Base-by-base conservation (phyloP, 2,797 vertebrate species). In the Pangasius mekongensis region DNA sequence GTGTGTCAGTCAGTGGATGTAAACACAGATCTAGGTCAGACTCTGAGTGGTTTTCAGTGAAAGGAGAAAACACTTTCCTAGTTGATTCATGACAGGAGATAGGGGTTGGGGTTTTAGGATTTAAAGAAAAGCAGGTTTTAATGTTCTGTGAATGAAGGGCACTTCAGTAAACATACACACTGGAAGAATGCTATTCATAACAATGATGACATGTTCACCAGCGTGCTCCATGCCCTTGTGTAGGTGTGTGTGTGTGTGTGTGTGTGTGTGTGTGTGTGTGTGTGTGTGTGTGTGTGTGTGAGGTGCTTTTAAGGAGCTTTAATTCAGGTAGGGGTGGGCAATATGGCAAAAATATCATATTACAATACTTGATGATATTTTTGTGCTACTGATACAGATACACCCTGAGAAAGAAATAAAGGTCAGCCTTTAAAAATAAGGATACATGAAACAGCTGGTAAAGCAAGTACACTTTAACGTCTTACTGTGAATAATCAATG, bases 1-100 rank as follows among this genome's bases (percentile, higher is more conserved):
- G 54, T 83, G 47, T 88, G 33, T 66, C 39, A 43, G 33, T 86
- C 30, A 71, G 77, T 88, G 52, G 66, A 87, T 47, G 73, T 64
- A 82, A 8, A 83, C 52, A 77, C 56, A 71, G 88, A 89, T 89
- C 62, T 91, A 87, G 89, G 84, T 91, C 88, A 91, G 24, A 10
- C 8, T 11, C 71, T n/a, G 0, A 24, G 36, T 71, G 33, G 39
- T 20, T 39, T 36, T 20, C 20, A n/a, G 49, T 33, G 76, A 33
- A 54, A 20, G n/a, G 9, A 27, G 24, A 16, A 52, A 49, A 73
- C 76, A 80, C 58, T 49, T 82, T 76, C 85, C 18, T 24, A 58
- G 49, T 80, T 77, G 58, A 66, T 27, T 47, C 49, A 43, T 47
- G 58, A 83, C 67, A 43, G 81, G 58, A 58, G 43, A 56, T 49